phyloP scores from a whole-genome alignment of 2,888 invertebrate genomes.

The Apamea crenata region DNA sequence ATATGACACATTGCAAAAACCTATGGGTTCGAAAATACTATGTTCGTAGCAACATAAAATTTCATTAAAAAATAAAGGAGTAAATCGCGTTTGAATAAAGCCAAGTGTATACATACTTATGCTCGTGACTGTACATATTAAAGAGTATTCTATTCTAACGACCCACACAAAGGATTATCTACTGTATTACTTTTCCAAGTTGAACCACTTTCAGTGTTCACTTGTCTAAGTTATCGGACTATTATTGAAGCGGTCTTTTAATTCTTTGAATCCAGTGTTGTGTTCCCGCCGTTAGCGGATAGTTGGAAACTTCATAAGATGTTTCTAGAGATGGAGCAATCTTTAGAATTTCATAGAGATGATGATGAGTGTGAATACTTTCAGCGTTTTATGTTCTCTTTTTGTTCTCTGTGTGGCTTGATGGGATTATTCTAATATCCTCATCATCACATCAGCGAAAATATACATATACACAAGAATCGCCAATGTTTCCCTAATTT shows the following conservation, averaged over 20 bases:
- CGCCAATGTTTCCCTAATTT: background rate
- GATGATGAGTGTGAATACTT: background rate
- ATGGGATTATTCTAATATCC: background rate
- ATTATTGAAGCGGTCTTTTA: slow-evolving; percentile 1
- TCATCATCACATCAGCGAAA: background rate
- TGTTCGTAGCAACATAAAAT: no score
- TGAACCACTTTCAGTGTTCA: background rate
- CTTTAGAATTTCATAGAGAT: background rate
- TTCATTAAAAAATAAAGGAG: no score
- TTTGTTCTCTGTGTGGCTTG: background rate
- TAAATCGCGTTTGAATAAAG: no score
- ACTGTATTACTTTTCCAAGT: background rate
- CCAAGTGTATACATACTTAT: no score
- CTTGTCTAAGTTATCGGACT: background rate
- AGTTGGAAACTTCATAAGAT: background rate
- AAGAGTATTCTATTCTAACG: no score
- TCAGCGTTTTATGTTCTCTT: background rate
- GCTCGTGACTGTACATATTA: no score
- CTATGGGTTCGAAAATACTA: no score
- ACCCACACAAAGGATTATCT: background rate
- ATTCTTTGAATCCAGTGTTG: background rate
- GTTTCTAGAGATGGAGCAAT: background rate
- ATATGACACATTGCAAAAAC: no score
- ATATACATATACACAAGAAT: background rate
- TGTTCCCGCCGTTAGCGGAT: background rate